phyloP scores from a whole-genome alignment of 2,797 vertebrate species.

The Paguma larvata region DNA sequence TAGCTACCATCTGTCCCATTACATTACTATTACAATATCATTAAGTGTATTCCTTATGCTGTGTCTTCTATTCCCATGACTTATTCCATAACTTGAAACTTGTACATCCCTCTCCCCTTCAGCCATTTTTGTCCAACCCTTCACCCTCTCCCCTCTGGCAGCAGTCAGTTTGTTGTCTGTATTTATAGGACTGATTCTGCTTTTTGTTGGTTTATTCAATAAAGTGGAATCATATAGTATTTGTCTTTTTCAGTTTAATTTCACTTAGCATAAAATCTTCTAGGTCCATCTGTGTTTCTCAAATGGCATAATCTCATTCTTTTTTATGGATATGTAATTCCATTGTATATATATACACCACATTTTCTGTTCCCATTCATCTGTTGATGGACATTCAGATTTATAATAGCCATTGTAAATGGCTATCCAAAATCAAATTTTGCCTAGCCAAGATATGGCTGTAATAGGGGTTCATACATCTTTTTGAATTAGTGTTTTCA shows the following conservation, averaged over 20 bases:
- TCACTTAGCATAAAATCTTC: background rate
- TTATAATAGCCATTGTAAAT: too few species aligned
- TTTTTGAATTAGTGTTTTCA: background rate
- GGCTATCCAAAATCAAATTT: too few species aligned
- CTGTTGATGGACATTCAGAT: background rate
- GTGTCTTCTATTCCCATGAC: background rate
- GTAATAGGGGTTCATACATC: background rate
- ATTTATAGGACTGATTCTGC: background rate
- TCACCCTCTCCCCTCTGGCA: background rate
- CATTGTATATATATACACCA: background rate
- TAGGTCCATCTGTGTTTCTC: background rate
- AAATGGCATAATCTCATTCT: background rate
- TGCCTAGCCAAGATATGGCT: background rate
- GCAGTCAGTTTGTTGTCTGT: background rate
- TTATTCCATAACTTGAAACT: background rate
- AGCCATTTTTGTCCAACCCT: background rate
- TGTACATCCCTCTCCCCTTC: background rate
- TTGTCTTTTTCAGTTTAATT: background rate
- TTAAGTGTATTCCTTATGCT: background rate
- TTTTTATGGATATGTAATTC: background rate
- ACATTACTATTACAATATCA: background rate
- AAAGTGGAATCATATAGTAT: background rate
- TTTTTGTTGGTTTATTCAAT: background rate
- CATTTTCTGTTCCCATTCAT: background rate
- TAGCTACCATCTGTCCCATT: background rate